Evolutionary conservation across 1,140 invertebrate species (phyloP), one percentile per base, ranked within the genome.

Genomic region (Bombus soroeensis): DNA sequence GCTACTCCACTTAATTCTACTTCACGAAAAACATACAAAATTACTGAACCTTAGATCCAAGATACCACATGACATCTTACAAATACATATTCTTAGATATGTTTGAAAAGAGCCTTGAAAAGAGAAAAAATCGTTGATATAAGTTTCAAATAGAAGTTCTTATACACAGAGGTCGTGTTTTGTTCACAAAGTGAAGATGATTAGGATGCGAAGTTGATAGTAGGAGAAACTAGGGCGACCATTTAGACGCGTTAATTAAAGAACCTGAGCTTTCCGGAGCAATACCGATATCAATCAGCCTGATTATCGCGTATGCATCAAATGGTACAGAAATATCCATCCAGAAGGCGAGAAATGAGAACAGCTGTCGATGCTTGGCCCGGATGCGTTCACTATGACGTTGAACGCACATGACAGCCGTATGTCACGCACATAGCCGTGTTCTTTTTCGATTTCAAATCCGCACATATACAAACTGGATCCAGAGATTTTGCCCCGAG

Each of bases 321-420:
- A 89, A 70, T 85, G 39, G 62, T 43, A 72, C 79, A 83, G 84
- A 89, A 89, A 89, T 89, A 89, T 83, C 83, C 74, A 68, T 68
- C 71, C 79, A 53, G 62, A 83, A 88, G 72, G 88, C 85, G 83
- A 73, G 83, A 84, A 86, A 89, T 66, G 82, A 87, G 82, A 88
- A 87, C 87, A 90, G 85, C 87, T 89, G 87, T 87, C 80, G 87
- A 70, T 79, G 80, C 81, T 89, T 91, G 86, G 81, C 88, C 83
- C 70, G 73, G 75, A 91, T 84, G 85, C 86, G 68, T n/a, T 32
- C 39, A 28, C 80, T 71, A 73, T 83, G 88, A 89, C 70, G 74
- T 87, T 88, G 25, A 59, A 57, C 81, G 79, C 89, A 85, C 87
- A 75, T 90, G 89, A 81, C 88, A 90, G 77, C 86, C 87, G 87